Evolutionary conservation across 2,797 vertebrate genomes (phyloP), one percentile per base, ranked within the genome.

Genomic region (Odontamblyopus lacepedii): DNA sequence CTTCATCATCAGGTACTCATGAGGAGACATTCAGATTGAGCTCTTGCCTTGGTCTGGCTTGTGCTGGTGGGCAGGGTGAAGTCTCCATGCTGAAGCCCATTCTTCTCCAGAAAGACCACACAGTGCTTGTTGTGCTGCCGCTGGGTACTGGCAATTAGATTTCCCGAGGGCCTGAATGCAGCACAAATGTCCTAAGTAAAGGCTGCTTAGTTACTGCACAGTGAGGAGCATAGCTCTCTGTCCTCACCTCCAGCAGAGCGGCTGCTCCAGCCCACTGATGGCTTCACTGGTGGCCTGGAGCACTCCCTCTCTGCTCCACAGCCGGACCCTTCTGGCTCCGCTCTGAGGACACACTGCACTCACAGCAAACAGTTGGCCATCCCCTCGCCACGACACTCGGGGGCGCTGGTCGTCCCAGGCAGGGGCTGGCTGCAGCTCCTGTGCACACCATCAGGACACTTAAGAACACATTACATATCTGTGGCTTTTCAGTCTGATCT

Each of bases 21-120:
- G 27, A 1, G 18, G 13, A 19, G 27, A 0, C 4, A 19, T 29
- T 18, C 30, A 63, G 41, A 4, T 6, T 1, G 0, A 3, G 4
- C 18, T 8, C 88, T 13, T 83, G 95, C 98, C 94, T 95, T 96
- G 70, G 93, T 92, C 53, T 95, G 94, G 69, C 95, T 96, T 79
- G 94, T 97, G 73, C 81, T 78, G 75, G 96, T 95, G 0, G 96
- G 96, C 65, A 99, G 93, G 13, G 94, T 95, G 84, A 99, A 99
- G 66, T 98, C 96, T 73, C 98, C 97, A 7, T 98, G 98, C 83
- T 97, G 92, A 70, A 99, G 95, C 11, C 98, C 98, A 29, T 99
- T 99, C 91, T 96, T 98, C 92, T 99, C 98, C 92, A 99, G 83
- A 88, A 99, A 99, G 71, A 99, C 93, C 79, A 99, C 95, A 16